Conservation (phyloP, 2,113 vertebrate genomes). For the Bos indicus region DNA sequence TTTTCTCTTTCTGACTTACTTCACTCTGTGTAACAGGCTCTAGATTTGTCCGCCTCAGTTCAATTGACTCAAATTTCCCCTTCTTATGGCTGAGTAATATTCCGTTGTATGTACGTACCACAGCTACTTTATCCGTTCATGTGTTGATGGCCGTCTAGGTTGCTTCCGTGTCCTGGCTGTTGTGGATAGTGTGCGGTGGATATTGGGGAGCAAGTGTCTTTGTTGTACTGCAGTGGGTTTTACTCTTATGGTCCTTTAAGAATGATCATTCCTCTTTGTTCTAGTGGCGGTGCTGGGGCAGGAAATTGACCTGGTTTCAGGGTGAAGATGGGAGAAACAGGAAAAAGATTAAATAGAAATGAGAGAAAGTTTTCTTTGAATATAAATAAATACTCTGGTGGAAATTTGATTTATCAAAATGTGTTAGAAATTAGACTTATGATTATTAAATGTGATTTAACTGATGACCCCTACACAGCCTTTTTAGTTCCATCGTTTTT, state of each 20-base stretch:
- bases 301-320: not conserved
- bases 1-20: not conserved
- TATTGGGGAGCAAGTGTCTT: not conserved
- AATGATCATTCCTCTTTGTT: not conserved
- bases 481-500: not conserved
- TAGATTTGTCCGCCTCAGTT: not conserved
- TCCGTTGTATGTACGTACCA: accelerated
- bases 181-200: not conserved
- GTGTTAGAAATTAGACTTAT: not conserved
- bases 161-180: not conserved
- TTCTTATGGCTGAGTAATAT: not conserved
- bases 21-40: not conserved
- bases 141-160: not conserved
- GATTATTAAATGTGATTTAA: not conserved
- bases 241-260: not conserved
- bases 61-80: not conserved
- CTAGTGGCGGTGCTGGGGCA: accelerated
- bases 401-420: not conserved
- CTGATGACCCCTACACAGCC: not conserved
- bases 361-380: not conserved
- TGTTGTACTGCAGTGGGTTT: not conserved
- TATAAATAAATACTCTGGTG: not conserved
- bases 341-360: not conserved
- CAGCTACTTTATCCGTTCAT: not conserved
- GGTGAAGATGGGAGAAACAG: not conserved